Evolutionary conservation across 2,113 vertebrate species (phyloP).

Genomic region (Bufo gargarizans): DNA sequence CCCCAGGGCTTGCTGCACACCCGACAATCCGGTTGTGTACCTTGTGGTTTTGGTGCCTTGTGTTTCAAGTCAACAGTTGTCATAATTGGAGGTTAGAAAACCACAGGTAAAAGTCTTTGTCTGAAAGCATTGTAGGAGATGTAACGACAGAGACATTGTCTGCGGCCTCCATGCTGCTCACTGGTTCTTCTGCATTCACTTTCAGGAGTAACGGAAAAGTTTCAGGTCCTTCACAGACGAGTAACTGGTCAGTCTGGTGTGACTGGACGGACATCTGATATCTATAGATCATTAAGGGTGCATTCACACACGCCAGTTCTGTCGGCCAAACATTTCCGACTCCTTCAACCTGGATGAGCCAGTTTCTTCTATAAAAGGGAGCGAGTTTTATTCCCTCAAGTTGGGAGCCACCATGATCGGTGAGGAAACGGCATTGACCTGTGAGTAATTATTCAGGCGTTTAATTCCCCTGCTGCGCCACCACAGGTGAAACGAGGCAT

Average conservation of each 20-base stretch:
- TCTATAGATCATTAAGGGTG: background rate
- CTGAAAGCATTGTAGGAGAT: background rate
- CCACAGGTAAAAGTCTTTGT: background rate
- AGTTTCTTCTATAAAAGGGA: background rate
- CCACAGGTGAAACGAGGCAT: no score
- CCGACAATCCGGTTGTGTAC: background rate
- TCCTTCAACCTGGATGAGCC: background rate
- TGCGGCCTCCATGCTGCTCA: no score
- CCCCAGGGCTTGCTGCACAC: background rate
- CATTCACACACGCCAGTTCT: background rate
- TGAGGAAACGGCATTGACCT: no score
- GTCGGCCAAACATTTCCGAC: background rate
- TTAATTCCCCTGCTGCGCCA: no score
- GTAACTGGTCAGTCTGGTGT: background rate
- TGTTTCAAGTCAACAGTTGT: background rate
- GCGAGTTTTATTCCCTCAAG: no score
- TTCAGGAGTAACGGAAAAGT: no score
- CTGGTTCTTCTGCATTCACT: no score
- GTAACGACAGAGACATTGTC: no score
- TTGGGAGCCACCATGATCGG: no score
- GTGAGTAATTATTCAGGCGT: no score
- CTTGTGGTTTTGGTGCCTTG: background rate
- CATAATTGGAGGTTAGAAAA: background rate
- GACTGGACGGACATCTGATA: background rate
- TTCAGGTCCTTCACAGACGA: background rate